These are phyloP conservation scores for Agriotes lineatus DNA, from an alignment of 2,888 invertebrate genomes.

Conservation along the genomic window DNA sequence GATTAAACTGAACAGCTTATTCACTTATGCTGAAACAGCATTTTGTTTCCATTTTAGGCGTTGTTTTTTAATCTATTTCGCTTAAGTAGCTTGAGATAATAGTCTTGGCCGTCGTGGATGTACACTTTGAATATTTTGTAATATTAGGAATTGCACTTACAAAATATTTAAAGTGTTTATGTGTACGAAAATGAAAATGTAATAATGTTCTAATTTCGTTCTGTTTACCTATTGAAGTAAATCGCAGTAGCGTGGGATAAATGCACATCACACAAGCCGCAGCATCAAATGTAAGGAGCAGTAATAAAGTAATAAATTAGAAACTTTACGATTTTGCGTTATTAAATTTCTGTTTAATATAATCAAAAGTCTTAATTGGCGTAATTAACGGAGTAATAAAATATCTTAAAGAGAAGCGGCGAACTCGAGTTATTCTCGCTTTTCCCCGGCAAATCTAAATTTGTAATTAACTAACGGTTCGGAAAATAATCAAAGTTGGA, in stretches of 20 bases:
- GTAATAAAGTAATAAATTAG: conserved; percentile 50
- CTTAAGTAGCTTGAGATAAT: too few relatives aligned
- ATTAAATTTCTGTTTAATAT: conserved; percentile 60
- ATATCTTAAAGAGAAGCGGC: conserved; percentile 59
- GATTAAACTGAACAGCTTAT: conserved; percentile 28
- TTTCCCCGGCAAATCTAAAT: conserved; percentile 51
- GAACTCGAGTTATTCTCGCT: conserved; percentile 49
- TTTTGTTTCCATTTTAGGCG: conserved; percentile 11
- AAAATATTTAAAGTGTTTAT: too few relatives aligned
- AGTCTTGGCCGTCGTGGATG: too few relatives aligned
- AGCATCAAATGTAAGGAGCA: background rate
- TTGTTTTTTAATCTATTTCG: too few relatives aligned
- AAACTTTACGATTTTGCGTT: conserved; percentile 59
- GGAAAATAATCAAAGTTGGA: conserved; percentile 65
- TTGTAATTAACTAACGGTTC: conserved; percentile 65
- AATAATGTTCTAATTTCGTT: too few relatives aligned
- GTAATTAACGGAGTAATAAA: conserved; percentile 60
- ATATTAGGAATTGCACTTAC: too few relatives aligned
- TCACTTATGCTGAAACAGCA: background rate
- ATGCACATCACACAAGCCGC: background rate
- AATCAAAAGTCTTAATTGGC: conserved; percentile 56
- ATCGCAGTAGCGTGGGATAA: background rate
- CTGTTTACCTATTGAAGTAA: too few relatives aligned
- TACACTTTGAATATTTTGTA: too few relatives aligned
- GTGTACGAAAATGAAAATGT: too few relatives aligned